Percentiles rank a stretch among this genome's conserved stretches.
Conservation (phyloP, 2,888 invertebrate genomes). For the Onchidella celtica region DNA sequence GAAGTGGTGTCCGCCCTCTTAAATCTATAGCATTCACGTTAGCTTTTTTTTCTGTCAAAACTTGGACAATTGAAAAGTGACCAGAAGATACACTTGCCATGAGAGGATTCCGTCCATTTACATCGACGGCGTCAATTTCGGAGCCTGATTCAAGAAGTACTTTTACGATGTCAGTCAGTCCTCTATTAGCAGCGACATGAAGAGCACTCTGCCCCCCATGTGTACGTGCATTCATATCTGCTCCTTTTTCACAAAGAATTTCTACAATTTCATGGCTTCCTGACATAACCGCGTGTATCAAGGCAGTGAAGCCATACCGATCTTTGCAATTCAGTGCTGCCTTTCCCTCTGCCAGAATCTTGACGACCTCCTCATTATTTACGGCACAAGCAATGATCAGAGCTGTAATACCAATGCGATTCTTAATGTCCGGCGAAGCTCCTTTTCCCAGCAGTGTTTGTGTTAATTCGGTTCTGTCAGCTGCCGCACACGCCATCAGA, state of each 20-base stretch:
- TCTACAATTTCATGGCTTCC: not conserved
- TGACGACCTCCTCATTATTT: not conserved
- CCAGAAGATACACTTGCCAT: not conserved
- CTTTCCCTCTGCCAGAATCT: not conserved
- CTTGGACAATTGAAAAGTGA: not conserved
- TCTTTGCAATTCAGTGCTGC: not conserved
- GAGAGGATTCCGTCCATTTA: not conserved
- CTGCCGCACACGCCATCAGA: not conserved
- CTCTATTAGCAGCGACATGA: not conserved
- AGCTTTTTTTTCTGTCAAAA: not conserved
- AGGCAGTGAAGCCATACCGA: not conserved
- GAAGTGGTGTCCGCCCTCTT: not conserved
- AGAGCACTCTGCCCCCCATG: not conserved
- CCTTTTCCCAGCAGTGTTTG: not conserved
- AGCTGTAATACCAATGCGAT: not conserved
- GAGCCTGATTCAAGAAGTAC: not conserved
- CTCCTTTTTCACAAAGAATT: not conserved
- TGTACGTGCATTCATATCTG: not conserved
- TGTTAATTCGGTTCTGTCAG: not conserved
- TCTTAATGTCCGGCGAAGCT: not conserved
- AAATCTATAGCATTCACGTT: not conserved
- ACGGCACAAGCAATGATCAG: not conserved
- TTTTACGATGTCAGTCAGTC: slow-evolving; percentile 1
- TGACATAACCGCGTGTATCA: not conserved
- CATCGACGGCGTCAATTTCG: not conserved